Evolutionary conservation across 2,797 vertebrate species (phyloP).

Genomic region (Rhinogobio ventralis): DNA sequence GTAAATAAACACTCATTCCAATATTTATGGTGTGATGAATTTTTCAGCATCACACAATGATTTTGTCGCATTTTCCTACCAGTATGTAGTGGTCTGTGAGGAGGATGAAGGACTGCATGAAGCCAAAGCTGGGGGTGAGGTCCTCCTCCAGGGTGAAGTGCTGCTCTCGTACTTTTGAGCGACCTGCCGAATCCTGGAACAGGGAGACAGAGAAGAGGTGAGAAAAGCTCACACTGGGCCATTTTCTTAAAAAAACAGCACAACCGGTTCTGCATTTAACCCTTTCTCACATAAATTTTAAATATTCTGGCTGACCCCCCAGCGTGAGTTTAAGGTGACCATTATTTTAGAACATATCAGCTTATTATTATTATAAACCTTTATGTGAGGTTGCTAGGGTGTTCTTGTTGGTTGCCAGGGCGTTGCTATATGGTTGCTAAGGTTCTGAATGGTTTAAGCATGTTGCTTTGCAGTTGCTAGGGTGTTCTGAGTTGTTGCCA

Average conservation of each 20-base stretch:
- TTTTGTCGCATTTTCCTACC: constrained; percentile 67
- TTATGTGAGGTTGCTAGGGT: too few species aligned
- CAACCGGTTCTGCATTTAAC: too few species aligned
- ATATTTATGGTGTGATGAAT: too few species aligned
- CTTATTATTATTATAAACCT: too few species aligned
- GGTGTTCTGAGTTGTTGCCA: not conserved
- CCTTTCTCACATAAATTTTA: too few species aligned
- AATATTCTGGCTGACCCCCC: too few species aligned
- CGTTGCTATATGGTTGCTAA: not conserved
- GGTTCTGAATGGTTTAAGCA: not conserved
- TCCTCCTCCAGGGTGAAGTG: constrained; percentile 86
- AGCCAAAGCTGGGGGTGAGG: constrained; percentile 83
- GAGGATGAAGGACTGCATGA: constrained; percentile 90
- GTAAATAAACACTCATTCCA: not conserved
- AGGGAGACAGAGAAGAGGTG: constrained; percentile 2
- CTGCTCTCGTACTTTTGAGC: constrained; percentile 78
- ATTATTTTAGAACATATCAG: too few species aligned
- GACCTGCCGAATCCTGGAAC: constrained; percentile 86
- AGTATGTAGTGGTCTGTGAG: constrained; percentile 89
- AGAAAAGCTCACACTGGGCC: constrained; percentile 26
- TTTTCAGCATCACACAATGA: not conserved
- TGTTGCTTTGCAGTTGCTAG: too few species aligned
- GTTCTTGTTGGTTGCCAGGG: too few species aligned
- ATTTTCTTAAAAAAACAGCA: not conserved
- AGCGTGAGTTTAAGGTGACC: too few species aligned